Conservation (phyloP, 2,113 vertebrate genomes). For the Rhodinocichla rosea region DNA sequence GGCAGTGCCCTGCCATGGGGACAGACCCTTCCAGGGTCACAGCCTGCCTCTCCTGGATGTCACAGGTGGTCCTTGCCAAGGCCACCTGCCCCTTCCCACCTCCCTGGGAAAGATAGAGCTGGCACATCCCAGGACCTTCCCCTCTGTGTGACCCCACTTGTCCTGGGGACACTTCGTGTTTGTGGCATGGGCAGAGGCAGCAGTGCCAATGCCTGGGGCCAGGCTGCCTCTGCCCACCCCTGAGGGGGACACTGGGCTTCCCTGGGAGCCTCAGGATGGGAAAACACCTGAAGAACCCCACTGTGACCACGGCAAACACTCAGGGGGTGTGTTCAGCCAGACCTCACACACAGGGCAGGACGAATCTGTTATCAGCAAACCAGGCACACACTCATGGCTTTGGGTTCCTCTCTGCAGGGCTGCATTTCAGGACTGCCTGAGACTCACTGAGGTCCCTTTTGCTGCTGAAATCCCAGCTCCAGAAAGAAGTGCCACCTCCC, state of each 20-base stretch:
- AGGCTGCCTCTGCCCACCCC: neutral
- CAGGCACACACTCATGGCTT: neutral
- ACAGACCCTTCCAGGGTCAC: neutral
- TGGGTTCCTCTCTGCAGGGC: neutral
- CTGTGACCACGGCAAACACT: neutral
- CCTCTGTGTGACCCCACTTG: neutral
- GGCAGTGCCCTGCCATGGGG: neutral
- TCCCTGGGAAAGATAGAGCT: neutral
- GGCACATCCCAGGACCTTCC: neutral
- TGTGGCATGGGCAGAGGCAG: neutral
- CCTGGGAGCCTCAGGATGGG: neutral
- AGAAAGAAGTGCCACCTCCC: neutral
- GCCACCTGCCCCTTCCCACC: neutral
- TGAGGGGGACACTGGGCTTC: neutral
- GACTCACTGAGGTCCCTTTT: neutral
- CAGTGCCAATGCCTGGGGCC: accelerated
- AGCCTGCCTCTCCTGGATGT: neutral
- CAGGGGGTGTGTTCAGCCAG: neutral
- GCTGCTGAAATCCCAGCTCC: neutral
- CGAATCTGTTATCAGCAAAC: neutral
- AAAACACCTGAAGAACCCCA: neutral
- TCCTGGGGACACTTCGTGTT: neutral
- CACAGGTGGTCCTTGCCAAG: neutral
- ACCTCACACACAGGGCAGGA: neutral
- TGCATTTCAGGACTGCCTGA: neutral